Evolutionary conservation across 2,888 invertebrate species (phyloP).

Genomic region (Himalopsyche japonica): DNA sequence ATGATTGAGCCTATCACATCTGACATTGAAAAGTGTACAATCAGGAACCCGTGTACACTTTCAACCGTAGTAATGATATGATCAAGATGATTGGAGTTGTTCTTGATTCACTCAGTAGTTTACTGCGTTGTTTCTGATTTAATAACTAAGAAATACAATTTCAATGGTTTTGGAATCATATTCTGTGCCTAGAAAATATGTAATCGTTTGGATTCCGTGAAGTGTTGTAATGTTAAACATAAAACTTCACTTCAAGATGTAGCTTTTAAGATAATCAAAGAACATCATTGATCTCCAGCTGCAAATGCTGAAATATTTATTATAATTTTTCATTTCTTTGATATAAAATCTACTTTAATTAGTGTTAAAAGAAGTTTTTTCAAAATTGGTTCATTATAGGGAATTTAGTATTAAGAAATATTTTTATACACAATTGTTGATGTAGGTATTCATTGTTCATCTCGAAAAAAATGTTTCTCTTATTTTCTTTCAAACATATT

Average conservation of each 20-base stretch:
- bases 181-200: neutral
- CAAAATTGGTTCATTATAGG: neutral
- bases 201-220: neutral
- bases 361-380: neutral
- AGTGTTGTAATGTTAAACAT: neutral
- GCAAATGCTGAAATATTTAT: neutral
- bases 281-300: conserved; percentile 5
- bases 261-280: conserved; percentile 11
- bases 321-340: neutral
- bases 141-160: too few relatives aligned
- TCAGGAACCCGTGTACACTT: too few relatives aligned
- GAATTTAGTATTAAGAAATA: neutral
- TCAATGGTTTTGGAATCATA: neutral
- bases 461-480: too few relatives aligned
- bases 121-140: too few relatives aligned
- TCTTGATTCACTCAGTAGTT: too few relatives aligned
- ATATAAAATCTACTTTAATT: neutral
- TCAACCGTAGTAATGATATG: too few relatives aligned
- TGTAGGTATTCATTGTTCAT: neutral
- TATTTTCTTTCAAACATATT: too few relatives aligned
- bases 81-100: too few relatives aligned
- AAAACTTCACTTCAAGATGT: neutral
- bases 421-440: neutral
- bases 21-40: too few relatives aligned
- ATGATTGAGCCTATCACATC: too few relatives aligned